Evolutionary conservation across 2,113 vertebrate genomes (phyloP).

Genomic region (Menidia beryllina): DNA sequence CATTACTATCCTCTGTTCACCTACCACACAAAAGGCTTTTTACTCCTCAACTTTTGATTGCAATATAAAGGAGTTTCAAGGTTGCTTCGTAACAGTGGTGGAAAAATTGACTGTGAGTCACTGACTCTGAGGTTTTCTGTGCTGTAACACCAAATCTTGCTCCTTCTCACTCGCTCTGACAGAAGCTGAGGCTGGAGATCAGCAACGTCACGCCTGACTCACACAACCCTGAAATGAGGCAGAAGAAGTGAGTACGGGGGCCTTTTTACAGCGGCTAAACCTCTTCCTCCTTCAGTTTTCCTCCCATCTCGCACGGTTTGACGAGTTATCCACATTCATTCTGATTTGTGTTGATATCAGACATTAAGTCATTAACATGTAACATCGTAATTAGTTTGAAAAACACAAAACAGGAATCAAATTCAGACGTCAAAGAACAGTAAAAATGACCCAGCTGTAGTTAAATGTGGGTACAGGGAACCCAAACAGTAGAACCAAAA

Average conservation of each 20-base stretch:
- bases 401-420: no score
- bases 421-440: no score
- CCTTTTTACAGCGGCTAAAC: background rate
- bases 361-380: background rate
- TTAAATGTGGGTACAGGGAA: no score
- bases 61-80: constrained; percentile 7
- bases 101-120: constrained; percentile 4
- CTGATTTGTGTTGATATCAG: background rate
- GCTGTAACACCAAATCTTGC: constrained; percentile 6
- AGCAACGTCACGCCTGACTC: constrained; percentile 81
- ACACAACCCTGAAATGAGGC: constrained; percentile 76
- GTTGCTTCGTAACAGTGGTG: background rate
- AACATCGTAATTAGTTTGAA: background rate
- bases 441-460: no score
- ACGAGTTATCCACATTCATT: background rate
- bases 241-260: constrained; percentile 83
- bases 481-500: no score
- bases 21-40: constrained; percentile 23
- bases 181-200: constrained; percentile 89
- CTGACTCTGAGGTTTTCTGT: background rate
- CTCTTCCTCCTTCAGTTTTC: constrained; percentile 1
- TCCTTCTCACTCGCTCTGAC: constrained; percentile 17
- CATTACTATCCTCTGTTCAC: background rate
- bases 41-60: constrained; percentile 8
- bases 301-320: background rate